Evolutionary conservation across 2,113 vertebrate species (phyloP).

Genomic region (Tamias sibiricus): DNA sequence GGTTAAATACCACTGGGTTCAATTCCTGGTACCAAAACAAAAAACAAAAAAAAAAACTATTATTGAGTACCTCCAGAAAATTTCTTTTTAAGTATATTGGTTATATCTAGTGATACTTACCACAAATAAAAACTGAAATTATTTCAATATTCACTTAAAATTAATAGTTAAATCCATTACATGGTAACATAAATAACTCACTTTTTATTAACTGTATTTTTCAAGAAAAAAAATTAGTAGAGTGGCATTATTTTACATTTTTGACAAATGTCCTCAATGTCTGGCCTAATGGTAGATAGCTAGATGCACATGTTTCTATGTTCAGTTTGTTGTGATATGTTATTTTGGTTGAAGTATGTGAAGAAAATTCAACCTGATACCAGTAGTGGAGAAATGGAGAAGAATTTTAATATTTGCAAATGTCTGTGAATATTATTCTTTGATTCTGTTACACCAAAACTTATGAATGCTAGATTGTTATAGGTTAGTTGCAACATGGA

Average conservation of each 20-base stretch:
- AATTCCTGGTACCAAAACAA: too few species aligned
- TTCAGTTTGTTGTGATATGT: background rate
- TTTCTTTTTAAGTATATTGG: background rate
- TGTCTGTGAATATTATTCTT: background rate
- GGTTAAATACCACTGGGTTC: too few species aligned
- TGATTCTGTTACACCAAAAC: background rate
- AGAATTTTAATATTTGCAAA: conserved; percentile 25
- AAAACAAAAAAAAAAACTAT: conserved; percentile 18
- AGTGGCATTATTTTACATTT: background rate
- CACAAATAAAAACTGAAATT: background rate
- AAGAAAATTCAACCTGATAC: conserved; percentile 20
- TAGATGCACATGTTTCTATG: background rate
- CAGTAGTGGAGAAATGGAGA: background rate
- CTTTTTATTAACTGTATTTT: conserved; percentile 27
- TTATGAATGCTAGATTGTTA: background rate
- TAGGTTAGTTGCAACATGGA: background rate
- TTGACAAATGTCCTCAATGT: background rate
- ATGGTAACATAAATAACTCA: conserved; percentile 25
- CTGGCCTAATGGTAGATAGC: background rate
- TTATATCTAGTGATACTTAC: conserved; percentile 11
- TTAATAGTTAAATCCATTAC: conserved; percentile 24
- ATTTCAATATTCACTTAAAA: conserved; percentile 3
- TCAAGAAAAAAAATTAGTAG: background rate
- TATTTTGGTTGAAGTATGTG: conserved; percentile 12
- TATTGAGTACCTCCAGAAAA: background rate